phyloP scores from a whole-genome alignment of 2,888 invertebrate species.

The Coenonympha glycerion region DNA sequence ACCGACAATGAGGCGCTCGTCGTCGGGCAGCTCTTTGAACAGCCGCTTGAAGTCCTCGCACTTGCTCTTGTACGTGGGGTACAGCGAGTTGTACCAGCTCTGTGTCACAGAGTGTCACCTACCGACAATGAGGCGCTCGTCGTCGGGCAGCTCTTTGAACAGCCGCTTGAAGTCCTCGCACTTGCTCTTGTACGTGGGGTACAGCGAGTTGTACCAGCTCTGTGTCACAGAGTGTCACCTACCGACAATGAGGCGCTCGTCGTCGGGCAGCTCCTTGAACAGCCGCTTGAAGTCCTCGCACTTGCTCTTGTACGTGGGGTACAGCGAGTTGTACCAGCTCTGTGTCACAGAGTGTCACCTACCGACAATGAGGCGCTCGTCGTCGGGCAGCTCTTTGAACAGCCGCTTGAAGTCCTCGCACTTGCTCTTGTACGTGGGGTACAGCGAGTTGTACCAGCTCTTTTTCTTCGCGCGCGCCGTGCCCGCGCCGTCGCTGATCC shows the following conservation, averaged over 20 bases:
- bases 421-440: conserved; percentile 95
- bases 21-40: conserved; percentile 92
- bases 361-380: conserved; percentile 96
- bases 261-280: conserved; percentile 92
- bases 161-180: conserved; percentile 94
- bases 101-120: too few relatives aligned
- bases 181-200: conserved; percentile 95
- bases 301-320: conserved; percentile 95
- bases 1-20: conserved; percentile 96
- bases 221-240: too few relatives aligned
- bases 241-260: conserved; percentile 96
- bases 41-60: conserved; percentile 94
- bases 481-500: conserved; percentile 35
- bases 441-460: conserved; percentile 89
- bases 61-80: conserved; percentile 95
- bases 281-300: conserved; percentile 94
- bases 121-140: conserved; percentile 96
- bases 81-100: conserved; percentile 90
- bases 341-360: conserved; percentile 43
- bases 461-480: conserved; percentile 81
- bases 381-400: conserved; percentile 92
- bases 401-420: conserved; percentile 94
- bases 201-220: conserved; percentile 91
- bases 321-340: conserved; percentile 89
- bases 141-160: conserved; percentile 92